Base-by-base conservation (phyloP, 2,888 invertebrate species). In the Cheilosia impressa region DNA sequence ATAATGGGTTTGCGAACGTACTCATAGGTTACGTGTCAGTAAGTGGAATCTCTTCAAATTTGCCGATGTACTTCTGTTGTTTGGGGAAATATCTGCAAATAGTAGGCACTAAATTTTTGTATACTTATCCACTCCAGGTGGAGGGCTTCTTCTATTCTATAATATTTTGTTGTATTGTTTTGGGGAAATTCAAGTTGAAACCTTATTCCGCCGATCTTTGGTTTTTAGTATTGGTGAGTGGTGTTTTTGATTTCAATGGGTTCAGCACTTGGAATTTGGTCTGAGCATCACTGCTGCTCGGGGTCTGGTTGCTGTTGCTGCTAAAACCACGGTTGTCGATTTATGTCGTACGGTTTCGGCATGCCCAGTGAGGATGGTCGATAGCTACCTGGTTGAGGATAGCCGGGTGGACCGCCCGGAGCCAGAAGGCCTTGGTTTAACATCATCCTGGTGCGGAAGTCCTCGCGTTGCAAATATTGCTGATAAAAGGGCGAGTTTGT, bases 311-410 rank as follows among this genome's bases (percentile, higher is more conserved):
- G 84, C 43, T 84, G 77, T 43, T 84, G 71, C 88, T 91, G 92
- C 91, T 94, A 95, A 91, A 95, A 94, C 96, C 96, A 96, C 71
- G 95, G 93, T 76, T 95, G 95, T 75, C 94, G 92, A 89, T 95
- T 95, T 89, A 96, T 95, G 66, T 96, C 96, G 89, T 95, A 96
- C n/a, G 95, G 95, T 90, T 95, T 96, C 45, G 96, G 93, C 90
- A 95, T 95, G 83, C 95, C 94, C 73, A 96, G 73, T 0, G 91
- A 88, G 93, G 94, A 89, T 82, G 93, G 88, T 3, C 92, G 89
- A 75, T 92, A 91, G 88, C 95, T 96, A 0, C 95, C 94, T 0
- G 95, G 94, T 22, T 95, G 95, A 88, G 95, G 95, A 78, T 95
- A 93, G 52, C 94, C 93, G 6, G 91, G 90, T 65, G 94, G 93